These are phyloP conservation scores for Scrobipalpa costella DNA, from an alignment of 2,888 invertebrate genomes.

Conservation along the genomic window DNA sequence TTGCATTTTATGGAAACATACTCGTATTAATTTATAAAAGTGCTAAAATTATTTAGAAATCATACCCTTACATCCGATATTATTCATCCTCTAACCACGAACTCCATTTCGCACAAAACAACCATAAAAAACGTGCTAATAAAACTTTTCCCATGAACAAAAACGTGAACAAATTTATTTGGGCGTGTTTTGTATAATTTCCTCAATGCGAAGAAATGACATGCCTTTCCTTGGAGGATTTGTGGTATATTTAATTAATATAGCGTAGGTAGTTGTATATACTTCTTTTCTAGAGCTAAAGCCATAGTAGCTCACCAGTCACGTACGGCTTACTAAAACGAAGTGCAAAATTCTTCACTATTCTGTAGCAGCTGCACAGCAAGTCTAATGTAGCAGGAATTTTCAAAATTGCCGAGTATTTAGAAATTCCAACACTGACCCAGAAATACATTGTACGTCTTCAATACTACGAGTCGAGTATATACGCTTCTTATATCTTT, in stretches of 20 bases:
- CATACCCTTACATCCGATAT: conserved; percentile 3
- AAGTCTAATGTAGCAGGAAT: no score
- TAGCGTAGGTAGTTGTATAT: neutral
- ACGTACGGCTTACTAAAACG: neutral
- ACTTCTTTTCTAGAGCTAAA: neutral
- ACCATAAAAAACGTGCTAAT: conserved; percentile 8
- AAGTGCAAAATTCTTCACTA: neutral
- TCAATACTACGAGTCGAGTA: no score
- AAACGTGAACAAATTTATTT: neutral
- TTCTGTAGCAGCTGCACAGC: neutral
- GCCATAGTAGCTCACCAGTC: neutral
- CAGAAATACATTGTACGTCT: no score
- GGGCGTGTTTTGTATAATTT: conserved; percentile 10
- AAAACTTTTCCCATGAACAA: conserved; percentile 8
- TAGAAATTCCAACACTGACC: no score
- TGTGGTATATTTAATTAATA: neutral
- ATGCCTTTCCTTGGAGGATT: neutral
- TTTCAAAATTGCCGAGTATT: no score
- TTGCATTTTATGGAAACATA: neutral
- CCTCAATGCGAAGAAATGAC: neutral
- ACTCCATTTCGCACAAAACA: neutral
- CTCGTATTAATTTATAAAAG: neutral
- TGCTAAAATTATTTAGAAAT: neutral
- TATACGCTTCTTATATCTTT: no score
- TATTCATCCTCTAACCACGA: conserved; percentile 3